phyloP scores from a whole-genome alignment of 2,113 vertebrate genomes.

The Pandion haliaetus region DNA sequence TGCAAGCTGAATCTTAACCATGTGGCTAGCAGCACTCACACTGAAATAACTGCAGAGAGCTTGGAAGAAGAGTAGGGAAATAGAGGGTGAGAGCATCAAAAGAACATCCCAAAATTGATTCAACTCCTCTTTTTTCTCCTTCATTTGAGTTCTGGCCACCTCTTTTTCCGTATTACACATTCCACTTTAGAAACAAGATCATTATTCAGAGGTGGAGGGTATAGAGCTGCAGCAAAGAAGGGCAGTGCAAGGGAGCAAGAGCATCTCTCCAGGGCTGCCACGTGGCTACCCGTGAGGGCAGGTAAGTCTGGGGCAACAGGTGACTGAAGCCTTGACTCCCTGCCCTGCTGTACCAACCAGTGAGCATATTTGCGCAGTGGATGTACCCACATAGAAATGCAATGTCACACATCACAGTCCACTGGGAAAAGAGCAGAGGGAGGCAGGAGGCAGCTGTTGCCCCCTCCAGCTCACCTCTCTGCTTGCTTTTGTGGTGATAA shows the following conservation, averaged over 20 bases:
- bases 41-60: conserved; percentile 40
- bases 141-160: neutral
- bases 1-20: conserved; percentile 64
- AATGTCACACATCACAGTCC: neutral
- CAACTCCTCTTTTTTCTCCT: neutral
- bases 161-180: neutral
- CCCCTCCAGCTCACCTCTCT: neutral
- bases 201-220: neutral
- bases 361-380: neutral
- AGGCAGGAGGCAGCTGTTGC: neutral
- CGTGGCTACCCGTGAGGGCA: rapidly evolving
- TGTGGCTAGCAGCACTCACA: conserved; percentile 56
- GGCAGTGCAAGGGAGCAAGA: neutral
- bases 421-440: neutral
- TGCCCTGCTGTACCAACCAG: neutral
- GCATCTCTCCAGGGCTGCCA: neutral
- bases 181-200: neutral
- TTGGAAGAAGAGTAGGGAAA: conserved; percentile 21
- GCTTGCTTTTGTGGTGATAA: neutral
- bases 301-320: neutral
- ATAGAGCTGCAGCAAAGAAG: neutral
- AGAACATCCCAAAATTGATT: neutral
- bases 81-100: conserved; percentile 27
- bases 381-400: neutral
- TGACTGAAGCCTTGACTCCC: neutral